Evolutionary conservation across 1,140 invertebrate genomes (phyloP), one percentile per base, ranked within the genome.

Genomic region (Luehdorfia chinensis): DNA sequence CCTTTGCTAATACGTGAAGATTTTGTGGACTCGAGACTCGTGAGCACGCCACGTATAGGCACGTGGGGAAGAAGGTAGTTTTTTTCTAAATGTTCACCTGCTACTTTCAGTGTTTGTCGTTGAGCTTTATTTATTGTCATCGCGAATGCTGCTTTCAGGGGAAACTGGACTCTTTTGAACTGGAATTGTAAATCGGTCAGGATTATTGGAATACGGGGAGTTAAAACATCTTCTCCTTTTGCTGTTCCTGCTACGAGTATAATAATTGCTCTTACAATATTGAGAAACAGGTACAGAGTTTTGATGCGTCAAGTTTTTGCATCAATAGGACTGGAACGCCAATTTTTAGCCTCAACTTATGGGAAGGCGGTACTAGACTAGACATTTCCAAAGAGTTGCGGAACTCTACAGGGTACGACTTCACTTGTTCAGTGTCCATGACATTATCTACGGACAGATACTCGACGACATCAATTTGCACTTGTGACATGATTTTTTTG

Each of bases 41-140:
- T n/a, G n/a, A n/a, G n/a, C n/a, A n/a, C n/a, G n/a, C n/a, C n/a
- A n/a, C n/a, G n/a, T n/a, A n/a, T n/a, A n/a, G n/a, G n/a, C n/a
- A n/a, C n/a, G n/a, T n/a, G n/a, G n/a, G n/a, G n/a, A n/a, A n/a
- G n/a, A n/a, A n/a, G n/a, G n/a, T n/a, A n/a, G n/a, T n/a, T n/a
- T n/a, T n/a, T n/a, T n/a, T n/a, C n/a, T 33, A 49, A 46, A 47
- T 47, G 30, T 28, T 41, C 23, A 19, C 30, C 7, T 23, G 49
- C 49, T n/a, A 51, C 49, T 43, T 50, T 50, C 1, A 41, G 8
- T 8, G 36, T 50, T 64, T 90, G 87, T 8, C 89, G n/a, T 75
- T 91, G 89, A 4, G 87, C 55, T 66, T 90, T 90, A 63, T 90
- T 90, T 1, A 90, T 87, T 1, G 88, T 87, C 67, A 90, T 88